phyloP scores from a whole-genome alignment of 2,888 invertebrate species.

The Philopedon plagiatum region DNA sequence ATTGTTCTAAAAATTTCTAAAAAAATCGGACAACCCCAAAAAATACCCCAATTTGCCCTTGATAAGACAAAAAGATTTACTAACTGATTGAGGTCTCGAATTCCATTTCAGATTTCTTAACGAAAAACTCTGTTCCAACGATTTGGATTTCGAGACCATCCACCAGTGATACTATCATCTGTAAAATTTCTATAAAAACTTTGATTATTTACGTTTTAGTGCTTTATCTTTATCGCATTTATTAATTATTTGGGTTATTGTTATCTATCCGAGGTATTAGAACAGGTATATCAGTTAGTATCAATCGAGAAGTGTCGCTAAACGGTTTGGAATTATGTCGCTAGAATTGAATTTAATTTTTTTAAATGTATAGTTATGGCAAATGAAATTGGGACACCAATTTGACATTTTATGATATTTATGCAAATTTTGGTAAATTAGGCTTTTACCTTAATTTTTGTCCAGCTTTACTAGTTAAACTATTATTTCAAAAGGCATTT shows the following conservation, averaged over 20 bases:
- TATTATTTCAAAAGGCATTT: no score
- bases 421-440: no score
- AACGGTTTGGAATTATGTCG: not conserved
- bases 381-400: no score
- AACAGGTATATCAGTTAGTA: constrained; percentile 29
- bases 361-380: not conserved
- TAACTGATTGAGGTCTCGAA: constrained; percentile 68
- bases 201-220: constrained; percentile 24
- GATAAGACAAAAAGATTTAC: constrained; percentile 65
- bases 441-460: no score
- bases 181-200: constrained; percentile 48
- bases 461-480: no score
- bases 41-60: constrained; percentile 52
- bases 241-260: constrained; percentile 34
- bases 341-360: not conserved
- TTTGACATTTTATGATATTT: no score
- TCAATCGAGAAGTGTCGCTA: constrained; percentile 22
- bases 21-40: constrained; percentile 42
- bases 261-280: constrained; percentile 34
- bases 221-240: constrained; percentile 34
- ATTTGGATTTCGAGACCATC: constrained; percentile 66
- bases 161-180: constrained; percentile 57
- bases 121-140: constrained; percentile 53
- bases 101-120: constrained; percentile 59
- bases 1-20: constrained; percentile 34